Evolutionary conservation across 2,797 vertebrate genomes (phyloP), one percentile per base, ranked within the genome.

Genomic region (Dryobates pubescens): DNA sequence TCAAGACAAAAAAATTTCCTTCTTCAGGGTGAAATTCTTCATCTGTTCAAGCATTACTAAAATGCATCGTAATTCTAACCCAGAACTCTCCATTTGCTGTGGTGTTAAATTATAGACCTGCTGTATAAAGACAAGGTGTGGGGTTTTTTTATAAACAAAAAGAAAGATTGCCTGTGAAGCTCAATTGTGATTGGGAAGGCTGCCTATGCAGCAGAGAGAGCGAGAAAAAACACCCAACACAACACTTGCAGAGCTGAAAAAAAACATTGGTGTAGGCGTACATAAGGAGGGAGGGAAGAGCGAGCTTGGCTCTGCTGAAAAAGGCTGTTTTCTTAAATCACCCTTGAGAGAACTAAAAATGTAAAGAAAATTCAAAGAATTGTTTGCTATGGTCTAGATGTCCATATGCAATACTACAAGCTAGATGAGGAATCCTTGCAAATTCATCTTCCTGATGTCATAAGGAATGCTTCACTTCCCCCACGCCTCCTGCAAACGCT

Each of bases 181-280:
- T 94, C 96, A 94, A 93, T 88, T 96, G 92, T 95, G 88, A 96
- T 94, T 88, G 78, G 84, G 73, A 94, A 93, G 85, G 73, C 91
- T 11, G 41, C 96, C 95, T 90, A 97, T 95, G 87, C 73, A 87
- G 91, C 75, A 93, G 81, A 85, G 57, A 80, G 68, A 92, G 92
- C 91, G 91, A 95, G 90, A 96, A 96, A 95, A 96, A 83, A 92
- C 47, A 49, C 47, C 9, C 49, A 24, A 51, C 79, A 91, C 86
- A 91, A 91, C 86, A 91, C 82, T 96, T 91, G 81, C 81, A 70
- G 90, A 95, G 77, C 86, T 93, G 94, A 88, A 94, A 91, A 94
- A 91, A 91, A 91, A 93, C 78, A 93, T 45, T 51, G 56, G 32
- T 73, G 94, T 95, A 80, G 96, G 96, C 74, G 57, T 90, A 63